These are phyloP conservation scores for Smittia sp. DNA, from an alignment of 2,888 invertebrate genomes.

Conservation along the genomic window DNA sequence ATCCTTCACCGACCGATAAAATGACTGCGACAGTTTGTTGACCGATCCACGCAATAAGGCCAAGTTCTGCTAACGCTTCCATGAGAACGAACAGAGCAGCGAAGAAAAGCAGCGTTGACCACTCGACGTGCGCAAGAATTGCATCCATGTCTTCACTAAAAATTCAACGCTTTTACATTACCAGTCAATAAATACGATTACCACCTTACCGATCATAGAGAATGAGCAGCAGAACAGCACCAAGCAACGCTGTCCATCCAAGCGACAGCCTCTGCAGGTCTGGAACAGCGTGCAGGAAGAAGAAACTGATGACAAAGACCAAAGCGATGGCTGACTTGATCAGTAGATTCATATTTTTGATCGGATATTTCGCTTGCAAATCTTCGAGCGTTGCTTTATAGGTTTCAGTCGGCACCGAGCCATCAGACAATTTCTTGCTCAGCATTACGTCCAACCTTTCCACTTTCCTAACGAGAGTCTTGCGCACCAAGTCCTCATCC, in stretches of 20 bases:
- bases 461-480: constrained; percentile 69
- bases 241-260: constrained; percentile 67
- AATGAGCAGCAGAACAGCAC: constrained; percentile 66
- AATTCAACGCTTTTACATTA: constrained; percentile 31
- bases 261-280: constrained; percentile 58
- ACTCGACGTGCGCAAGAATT: constrained; percentile 73
- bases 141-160: constrained; percentile 67
- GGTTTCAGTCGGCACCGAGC: constrained; percentile 53
- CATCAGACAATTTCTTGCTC: constrained; percentile 56
- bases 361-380: constrained; percentile 58
- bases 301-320: constrained; percentile 58
- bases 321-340: constrained; percentile 60
- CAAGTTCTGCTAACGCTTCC: constrained; percentile 75
- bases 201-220: constrained; percentile 59
- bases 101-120: constrained; percentile 81
- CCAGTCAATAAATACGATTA: background rate
- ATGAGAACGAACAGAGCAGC: constrained; percentile 78
- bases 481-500: constrained; percentile 72
- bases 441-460: constrained; percentile 59
- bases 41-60: constrained; percentile 68
- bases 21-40: constrained; percentile 56
- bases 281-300: constrained; percentile 65
- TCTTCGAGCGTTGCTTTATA: constrained; percentile 57
- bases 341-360: constrained; percentile 59
- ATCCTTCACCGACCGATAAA: constrained; percentile 56